Conservation (phyloP, 2,888 invertebrate species). For the Tetropium fuscum region DNA sequence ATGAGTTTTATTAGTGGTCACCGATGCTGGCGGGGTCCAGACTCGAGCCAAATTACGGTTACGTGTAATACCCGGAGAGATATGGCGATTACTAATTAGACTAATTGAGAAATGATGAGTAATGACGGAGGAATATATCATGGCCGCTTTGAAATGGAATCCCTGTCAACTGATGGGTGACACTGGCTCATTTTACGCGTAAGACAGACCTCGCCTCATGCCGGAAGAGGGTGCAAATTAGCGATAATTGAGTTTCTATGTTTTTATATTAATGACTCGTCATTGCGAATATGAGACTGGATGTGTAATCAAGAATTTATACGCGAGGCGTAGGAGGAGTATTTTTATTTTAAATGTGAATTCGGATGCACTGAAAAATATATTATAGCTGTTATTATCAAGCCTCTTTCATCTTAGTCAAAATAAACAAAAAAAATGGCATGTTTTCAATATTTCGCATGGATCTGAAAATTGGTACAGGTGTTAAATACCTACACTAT, state of each 20-base stretch:
- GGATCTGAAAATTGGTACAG: no score
- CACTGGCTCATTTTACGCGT: conserved; percentile 26
- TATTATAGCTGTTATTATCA: no score
- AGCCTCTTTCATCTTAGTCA: no score
- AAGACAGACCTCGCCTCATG: conserved; percentile 28
- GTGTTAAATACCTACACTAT: no score
- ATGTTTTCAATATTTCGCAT: no score
- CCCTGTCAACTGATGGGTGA: conserved; percentile 53
- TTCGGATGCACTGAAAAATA: no score
- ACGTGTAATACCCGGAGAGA: conserved; percentile 48
- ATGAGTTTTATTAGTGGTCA: conserved; percentile 35
- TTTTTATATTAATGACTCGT: conserved; percentile 52
- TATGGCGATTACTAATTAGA: conserved; percentile 60
- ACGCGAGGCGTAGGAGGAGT: no score
- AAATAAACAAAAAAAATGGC: no score
- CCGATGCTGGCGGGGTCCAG: background rate
- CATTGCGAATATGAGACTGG: conserved; percentile 29
- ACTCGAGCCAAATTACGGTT: conserved; percentile 38
- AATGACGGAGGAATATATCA: conserved; percentile 66
- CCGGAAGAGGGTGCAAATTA: conserved; percentile 42
- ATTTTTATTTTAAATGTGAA: no score
- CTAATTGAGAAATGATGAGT: conserved; percentile 67
- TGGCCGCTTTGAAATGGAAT: conserved; percentile 63
- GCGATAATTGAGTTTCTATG: conserved; percentile 59
- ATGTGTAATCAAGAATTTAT: conserved; percentile 12